These are phyloP conservation scores for Microvelia longipes DNA, from an alignment of 1,140 invertebrate genomes.

Conservation along the genomic window DNA sequence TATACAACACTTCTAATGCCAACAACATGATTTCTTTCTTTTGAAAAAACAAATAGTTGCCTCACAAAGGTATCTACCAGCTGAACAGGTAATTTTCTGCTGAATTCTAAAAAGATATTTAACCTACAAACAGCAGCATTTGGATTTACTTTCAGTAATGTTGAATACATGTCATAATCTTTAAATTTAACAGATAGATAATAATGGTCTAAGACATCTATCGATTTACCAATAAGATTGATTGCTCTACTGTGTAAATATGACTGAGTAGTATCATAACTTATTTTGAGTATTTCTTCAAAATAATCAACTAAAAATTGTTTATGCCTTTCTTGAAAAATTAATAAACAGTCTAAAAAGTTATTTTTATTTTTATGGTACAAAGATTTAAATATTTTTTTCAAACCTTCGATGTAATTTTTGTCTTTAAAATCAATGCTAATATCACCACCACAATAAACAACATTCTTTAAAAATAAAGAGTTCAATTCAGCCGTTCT, in stretches of 20 bases:
- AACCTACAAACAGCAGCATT: neutral
- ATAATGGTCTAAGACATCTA: neutral
- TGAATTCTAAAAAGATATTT: neutral
- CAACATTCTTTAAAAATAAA: neutral
- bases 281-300: neutral
- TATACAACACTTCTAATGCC: neutral
- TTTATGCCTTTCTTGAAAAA: neutral
- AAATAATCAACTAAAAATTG: neutral
- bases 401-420: neutral
- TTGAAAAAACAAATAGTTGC: neutral
- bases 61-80: neutral
- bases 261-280: neutral
- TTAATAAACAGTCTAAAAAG: neutral
- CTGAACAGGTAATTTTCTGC: neutral
- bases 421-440: neutral
- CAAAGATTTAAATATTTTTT: neutral
- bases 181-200: neutral
- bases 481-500: neutral
- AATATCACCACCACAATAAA: neutral
- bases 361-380: neutral
- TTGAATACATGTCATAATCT: neutral
- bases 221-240: neutral
- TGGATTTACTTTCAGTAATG: neutral
- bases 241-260: neutral
- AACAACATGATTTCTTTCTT: neutral